phyloP scores from a whole-genome alignment of 2,113 vertebrate genomes.

The Saimiri boliviensis region DNA sequence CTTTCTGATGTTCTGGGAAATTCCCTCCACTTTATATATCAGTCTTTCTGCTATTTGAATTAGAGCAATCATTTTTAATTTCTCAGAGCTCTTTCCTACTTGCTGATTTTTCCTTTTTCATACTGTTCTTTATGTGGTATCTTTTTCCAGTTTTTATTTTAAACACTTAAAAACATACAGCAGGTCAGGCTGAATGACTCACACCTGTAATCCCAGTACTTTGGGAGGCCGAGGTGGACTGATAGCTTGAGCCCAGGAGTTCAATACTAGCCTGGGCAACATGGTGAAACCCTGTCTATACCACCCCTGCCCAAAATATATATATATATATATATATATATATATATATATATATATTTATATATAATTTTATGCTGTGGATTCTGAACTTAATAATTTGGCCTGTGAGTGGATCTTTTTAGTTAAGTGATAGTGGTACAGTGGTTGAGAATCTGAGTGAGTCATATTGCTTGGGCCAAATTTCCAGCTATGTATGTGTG shows the following conservation, averaged over 20 bases:
- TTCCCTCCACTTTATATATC: constrained; percentile 6
- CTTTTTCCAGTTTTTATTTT: background rate
- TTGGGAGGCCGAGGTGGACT: too few relatives aligned
- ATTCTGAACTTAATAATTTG: constrained; percentile 21
- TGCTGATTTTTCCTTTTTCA: background rate
- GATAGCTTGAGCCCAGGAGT: too few relatives aligned
- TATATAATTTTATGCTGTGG: background rate
- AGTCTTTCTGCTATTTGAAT: constrained; percentile 25
- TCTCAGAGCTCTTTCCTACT: background rate
- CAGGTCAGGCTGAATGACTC: too few relatives aligned
- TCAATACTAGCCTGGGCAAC: too few relatives aligned
- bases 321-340: background rate
- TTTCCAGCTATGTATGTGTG: background rate
- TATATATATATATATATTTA: too few relatives aligned
- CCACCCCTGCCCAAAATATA: too few relatives aligned
- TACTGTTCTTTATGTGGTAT: background rate
- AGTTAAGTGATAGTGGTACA: background rate
- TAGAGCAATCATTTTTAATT: constrained; percentile 8
- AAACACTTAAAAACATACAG: background rate
- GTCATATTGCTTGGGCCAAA: background rate
- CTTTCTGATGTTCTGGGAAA: background rate
- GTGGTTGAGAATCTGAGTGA: background rate
- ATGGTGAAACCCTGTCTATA: too few relatives aligned
- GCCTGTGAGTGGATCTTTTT: background rate
- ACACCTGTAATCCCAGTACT: too few relatives aligned